phyloP scores from a whole-genome alignment of 2,113 vertebrate genomes.

The Micromys minutus region DNA sequence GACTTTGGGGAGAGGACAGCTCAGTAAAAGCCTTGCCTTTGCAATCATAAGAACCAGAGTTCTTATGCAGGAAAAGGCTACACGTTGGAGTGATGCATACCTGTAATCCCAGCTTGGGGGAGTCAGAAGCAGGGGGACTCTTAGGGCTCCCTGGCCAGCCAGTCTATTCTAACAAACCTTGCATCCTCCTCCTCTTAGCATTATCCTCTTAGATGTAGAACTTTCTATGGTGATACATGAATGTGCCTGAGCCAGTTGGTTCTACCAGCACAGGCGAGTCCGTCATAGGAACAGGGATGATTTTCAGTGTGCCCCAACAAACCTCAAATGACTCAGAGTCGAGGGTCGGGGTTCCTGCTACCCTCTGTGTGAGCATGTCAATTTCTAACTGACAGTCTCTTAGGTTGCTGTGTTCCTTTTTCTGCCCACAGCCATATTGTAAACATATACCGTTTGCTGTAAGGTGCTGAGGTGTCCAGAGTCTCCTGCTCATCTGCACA shows the following conservation, averaged over 20 bases:
- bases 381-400: not conserved
- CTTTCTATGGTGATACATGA: not conserved
- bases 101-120: not conserved
- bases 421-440: not conserved
- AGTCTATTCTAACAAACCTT: not conserved
- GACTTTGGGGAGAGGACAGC: not conserved
- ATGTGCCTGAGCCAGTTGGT: not conserved
- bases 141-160: not conserved
- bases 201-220: not conserved
- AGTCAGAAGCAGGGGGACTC: not conserved
- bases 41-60: not conserved
- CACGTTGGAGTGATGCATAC: not conserved
- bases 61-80: not conserved
- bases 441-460: constrained; percentile 9
- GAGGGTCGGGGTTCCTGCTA: no score
- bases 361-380: not conserved
- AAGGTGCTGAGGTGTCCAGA: not conserved
- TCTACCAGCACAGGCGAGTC: not conserved
- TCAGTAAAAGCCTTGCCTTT: not conserved
- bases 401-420: constrained; percentile 28
- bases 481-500: not conserved
- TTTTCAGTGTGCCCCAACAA: not conserved
- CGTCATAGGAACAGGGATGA: not conserved
- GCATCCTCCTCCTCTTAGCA: not conserved
- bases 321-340: not conserved